Evolutionary conservation across 2,113 vertebrate genomes (phyloP).

Genomic region (Tragelaphus strepsiceros): DNA sequence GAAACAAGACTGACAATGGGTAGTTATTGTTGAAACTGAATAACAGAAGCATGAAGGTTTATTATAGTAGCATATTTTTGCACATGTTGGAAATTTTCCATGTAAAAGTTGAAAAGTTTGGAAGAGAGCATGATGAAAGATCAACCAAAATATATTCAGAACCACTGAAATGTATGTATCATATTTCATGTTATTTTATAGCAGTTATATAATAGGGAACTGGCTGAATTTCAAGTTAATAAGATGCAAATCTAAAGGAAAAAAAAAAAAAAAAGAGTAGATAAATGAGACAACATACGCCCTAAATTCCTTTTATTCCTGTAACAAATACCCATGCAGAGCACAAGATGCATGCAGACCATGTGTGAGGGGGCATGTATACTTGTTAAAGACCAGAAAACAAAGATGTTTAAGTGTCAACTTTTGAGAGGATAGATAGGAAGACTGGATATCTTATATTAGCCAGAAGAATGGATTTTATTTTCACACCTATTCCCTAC

Average conservation of each 20-base stretch:
- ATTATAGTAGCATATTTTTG: background rate
- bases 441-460: background rate
- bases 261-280: background rate
- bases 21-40: background rate
- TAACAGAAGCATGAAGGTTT: background rate
- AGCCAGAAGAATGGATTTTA: background rate
- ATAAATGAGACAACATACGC: background rate
- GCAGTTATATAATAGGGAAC: background rate
- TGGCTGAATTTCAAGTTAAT: background rate
- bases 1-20: background rate
- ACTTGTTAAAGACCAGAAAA: background rate
- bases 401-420: background rate
- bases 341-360: rapidly evolving
- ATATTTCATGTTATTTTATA: background rate
- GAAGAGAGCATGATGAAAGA: background rate
- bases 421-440: background rate
- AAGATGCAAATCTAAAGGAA: background rate
- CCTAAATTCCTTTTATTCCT: background rate
- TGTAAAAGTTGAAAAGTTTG: background rate
- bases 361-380: rapidly evolving
- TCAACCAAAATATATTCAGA: background rate
- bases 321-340: background rate
- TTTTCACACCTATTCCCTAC: background rate
- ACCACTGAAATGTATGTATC: background rate
- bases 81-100: background rate